Evolutionary conservation across 2,888 invertebrate species (phyloP), one percentile per base, ranked within the genome.

Genomic region (Agrotis puta): DNA sequence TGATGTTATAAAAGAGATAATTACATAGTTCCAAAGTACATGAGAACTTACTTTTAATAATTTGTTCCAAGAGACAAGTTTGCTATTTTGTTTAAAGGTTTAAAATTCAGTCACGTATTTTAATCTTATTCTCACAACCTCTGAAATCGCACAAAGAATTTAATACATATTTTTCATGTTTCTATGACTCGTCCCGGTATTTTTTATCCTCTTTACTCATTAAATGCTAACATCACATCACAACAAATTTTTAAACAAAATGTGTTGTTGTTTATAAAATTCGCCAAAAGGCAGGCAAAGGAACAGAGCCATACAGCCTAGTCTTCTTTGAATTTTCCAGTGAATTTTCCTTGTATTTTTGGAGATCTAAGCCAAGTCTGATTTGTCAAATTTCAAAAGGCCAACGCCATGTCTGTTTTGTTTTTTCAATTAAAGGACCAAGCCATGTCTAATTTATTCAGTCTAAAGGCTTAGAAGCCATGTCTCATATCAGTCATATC

Each of bases 11-110:
- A 56, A 22, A 16, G 3, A 22, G 56, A 73, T 54, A 54, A 65
- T 33, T 14, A n/a, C n/a, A n/a, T n/a, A 9, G 43, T 62, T 74
- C 51, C 56, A 39, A 75, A 57, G 47, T 75, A 22, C 57, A 67
- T 2, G 20, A n/a, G 57, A 22, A 68, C 75, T 75, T 75, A 74
- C 68, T 14, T 67, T 33, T 33, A 33, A 7, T 33, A 7, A 9
- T 7, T 33, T 33, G 33, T 33, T 7, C 33, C 27, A 27, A 27
- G 7, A 7, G 33, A 33, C 33, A 7, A 33, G 33, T 33, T 33
- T 33, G 6, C 33, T 33, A 58, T 51, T 48, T 48, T 48, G 13
- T 18, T 3, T 27, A 47, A 0, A 50, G 27, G 16, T 22, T 45
- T 39, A 67, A 62, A 54, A 24, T 33, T 13, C 7, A 45, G 43